Base-by-base conservation (phyloP, 1,140 invertebrate species). In the Drosophila nannoptera region DNA sequence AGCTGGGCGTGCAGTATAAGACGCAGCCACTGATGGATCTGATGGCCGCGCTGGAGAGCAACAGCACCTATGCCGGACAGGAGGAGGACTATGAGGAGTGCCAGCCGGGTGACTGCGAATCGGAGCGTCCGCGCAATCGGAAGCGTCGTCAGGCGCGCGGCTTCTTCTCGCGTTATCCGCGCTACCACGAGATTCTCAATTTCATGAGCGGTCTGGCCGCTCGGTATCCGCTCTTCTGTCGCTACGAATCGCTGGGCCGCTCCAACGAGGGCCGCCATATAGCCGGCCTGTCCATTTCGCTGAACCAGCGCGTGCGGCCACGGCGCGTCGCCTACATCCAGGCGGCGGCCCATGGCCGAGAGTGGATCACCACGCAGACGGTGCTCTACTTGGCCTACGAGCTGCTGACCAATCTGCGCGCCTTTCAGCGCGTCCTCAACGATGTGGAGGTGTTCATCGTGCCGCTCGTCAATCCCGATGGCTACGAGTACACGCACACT, bases 321-420 rank as follows among this genome's bases (percentile, higher is more conserved):
- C 78, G 86, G 12, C 77, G 88, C 14, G 84, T 89, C 43, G 88
- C 88, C 38, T 89, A 89, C 40, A 89, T 89, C 5, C 88, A 89
- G 61, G 80, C 78, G 0, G 86, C 80, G 5, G 60, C 86, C 31
- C 88, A 89, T 42, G 88, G 87, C 8, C 84, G 94, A 67, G 94
- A 95, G 90, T 95, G 94, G 94, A 92, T 94, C 38, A 91, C 93
- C 0, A 91, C 93, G 4, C 91, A 93, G 6, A 91, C 92, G 0
- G 92, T 92, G 5, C 76, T 93, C 0, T 94, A 93, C 81, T 91
- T 94, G 55, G 90, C 86, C 35, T 86, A 88, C 36, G 84, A 91
- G 7, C 68, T 94, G 4, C 84, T 93, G 4, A 90, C 92, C n/a
- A 89, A 91, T 35, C 90, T 94, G 50, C 68, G 87, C 0, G 81